Percentiles rank a stretch among this genome's conserved stretches.
These are phyloP conservation scores for Chaenogobius annularis DNA, from an alignment of 2,113 vertebrate genomes.

Conservation along the genomic window DNA sequence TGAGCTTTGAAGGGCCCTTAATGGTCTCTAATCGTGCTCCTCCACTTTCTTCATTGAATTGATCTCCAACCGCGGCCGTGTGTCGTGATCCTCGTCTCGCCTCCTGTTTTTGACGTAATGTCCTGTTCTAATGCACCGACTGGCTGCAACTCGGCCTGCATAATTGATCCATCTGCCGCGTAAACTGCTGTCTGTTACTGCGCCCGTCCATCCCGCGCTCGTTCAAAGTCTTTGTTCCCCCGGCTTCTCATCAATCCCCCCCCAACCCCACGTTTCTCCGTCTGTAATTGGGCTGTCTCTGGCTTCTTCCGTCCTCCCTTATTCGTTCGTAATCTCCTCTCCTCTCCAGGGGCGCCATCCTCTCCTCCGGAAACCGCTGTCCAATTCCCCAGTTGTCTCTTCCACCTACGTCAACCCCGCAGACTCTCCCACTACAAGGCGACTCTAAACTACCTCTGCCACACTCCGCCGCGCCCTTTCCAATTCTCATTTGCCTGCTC, in stretches of 20 bases:
- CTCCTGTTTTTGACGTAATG: conserved; percentile 5
- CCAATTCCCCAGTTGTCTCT: conserved; percentile 66
- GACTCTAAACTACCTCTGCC: conserved; percentile 45
- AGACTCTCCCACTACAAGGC: conserved; percentile 38
- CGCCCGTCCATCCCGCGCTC: conserved; percentile 13
- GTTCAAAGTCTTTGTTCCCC: conserved; percentile 41
- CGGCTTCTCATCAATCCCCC: conserved; percentile 54
- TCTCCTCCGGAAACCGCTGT: conserved; percentile 24
- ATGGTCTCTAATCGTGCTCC: conserved; percentile 25
- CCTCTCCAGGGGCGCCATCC: conserved; percentile 11
- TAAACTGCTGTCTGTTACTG: conserved; percentile 55
- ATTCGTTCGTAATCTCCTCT: conserved; percentile 31
- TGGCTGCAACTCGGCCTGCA: conserved; percentile 59
- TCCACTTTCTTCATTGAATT: conserved; percentile 14
- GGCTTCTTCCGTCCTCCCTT: conserved; percentile 51
- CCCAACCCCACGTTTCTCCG: conserved; percentile 34
- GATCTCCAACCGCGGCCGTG: not conserved
- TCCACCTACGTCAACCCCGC: conserved; percentile 49
- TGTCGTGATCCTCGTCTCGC: conserved; percentile 33
- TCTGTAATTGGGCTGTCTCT: conserved; percentile 68
- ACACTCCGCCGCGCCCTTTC: conserved; percentile 19
- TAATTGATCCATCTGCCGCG: conserved; percentile 72
- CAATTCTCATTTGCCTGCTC: conserved; percentile 38
- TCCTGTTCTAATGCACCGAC: conserved; percentile 36
- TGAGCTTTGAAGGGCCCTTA: too few species aligned